phyloP scores from a whole-genome alignment of 2,797 vertebrate genomes.

The Fistularia commersonii region DNA sequence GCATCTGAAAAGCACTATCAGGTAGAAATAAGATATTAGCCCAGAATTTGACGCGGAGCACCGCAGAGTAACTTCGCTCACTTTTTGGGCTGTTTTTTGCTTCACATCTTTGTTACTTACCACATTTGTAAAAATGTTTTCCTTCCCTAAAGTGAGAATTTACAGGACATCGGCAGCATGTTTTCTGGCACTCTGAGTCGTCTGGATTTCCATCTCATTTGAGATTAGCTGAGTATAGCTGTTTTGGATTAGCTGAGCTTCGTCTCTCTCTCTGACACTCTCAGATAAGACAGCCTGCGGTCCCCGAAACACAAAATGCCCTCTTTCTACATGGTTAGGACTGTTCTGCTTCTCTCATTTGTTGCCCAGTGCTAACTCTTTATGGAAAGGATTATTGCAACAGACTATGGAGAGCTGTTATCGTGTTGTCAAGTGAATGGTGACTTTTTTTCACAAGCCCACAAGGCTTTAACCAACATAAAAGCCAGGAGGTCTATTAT shows the following conservation, averaged over 20 bases:
- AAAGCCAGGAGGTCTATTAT: slow-evolving; percentile 6
- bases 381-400: slow-evolving; percentile 56
- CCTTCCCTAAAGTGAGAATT: slow-evolving; percentile 35
- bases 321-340: slow-evolving; percentile 64
- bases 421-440: slow-evolving; percentile 47
- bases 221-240: slow-evolving; percentile 70
- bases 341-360: slow-evolving; percentile 47
- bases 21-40: too few relatives aligned
- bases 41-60: slow-evolving; percentile 18
- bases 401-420: slow-evolving; percentile 45
- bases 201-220: slow-evolving; percentile 75
- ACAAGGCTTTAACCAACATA: slow-evolving; percentile 28
- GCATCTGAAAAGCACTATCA: too few relatives aligned
- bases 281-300: slow-evolving; percentile 67
- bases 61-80: slow-evolving; percentile 16
- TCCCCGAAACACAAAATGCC: slow-evolving; percentile 61
- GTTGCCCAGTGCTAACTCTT: slow-evolving; percentile 55
- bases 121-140: slow-evolving; percentile 48
- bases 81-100: slow-evolving; percentile 27
- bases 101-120: slow-evolving; percentile 34
- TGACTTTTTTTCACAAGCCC: background rate
- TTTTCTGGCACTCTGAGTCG: slow-evolving; percentile 57
- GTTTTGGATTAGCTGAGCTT: slow-evolving; percentile 66
- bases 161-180: slow-evolving; percentile 42
- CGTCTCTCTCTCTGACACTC: slow-evolving; percentile 60